These are phyloP conservation scores for Prunella fulvescens DNA, from an alignment of 2,113 vertebrate genomes.

Conservation along the genomic window DNA sequence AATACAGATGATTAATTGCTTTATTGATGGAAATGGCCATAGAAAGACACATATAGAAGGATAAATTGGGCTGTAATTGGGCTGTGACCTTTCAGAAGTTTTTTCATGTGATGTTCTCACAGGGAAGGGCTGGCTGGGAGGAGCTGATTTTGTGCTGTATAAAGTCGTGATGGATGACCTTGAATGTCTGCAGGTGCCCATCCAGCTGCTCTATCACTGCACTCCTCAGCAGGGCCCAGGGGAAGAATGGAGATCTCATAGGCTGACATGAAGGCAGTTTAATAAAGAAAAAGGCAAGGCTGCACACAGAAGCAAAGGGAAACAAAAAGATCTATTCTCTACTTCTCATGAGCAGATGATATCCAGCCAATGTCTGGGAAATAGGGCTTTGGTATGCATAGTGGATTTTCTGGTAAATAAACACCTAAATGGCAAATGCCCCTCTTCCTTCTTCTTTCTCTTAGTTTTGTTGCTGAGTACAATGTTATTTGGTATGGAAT, in stretches of 20 bases:
- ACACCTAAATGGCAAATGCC: not conserved
- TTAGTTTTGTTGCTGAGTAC: not conserved
- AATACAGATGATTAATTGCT: not conserved
- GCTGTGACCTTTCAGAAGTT: not conserved
- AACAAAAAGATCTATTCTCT: not conserved
- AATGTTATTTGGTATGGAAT: not conserved
- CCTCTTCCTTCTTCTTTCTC: not conserved
- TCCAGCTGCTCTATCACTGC: not conserved
- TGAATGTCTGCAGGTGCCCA: not conserved
- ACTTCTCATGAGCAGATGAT: not conserved
- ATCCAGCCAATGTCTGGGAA: not conserved
- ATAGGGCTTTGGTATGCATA: not conserved
- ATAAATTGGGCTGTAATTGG: not conserved
- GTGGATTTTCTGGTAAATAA: not conserved
- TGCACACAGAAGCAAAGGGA: accelerated
- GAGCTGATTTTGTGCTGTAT: not conserved
- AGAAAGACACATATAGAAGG: not conserved
- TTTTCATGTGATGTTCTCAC: not conserved
- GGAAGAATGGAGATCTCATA: not conserved
- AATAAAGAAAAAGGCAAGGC: not conserved
- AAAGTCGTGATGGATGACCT: not conserved
- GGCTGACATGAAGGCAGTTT: not conserved
- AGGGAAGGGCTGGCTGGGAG: not conserved
- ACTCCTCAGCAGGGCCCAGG: not conserved
- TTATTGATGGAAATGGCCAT: not conserved